These are phyloP conservation scores for Noctua pronuba DNA, from an alignment of 2,888 invertebrate genomes.

Conservation along the genomic window DNA sequence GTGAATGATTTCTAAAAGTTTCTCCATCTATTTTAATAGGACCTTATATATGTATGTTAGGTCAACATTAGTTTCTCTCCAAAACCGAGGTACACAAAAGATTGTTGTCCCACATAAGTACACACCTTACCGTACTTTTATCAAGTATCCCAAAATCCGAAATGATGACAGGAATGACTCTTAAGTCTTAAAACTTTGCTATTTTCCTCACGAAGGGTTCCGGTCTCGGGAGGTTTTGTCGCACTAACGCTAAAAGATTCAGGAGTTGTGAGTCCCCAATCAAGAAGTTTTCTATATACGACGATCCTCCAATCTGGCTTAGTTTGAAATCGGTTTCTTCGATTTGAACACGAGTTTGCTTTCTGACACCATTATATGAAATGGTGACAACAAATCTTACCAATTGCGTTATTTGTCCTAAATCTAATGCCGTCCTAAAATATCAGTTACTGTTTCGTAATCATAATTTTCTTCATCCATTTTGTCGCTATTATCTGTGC, in stretches of 20 bases:
- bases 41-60: conserved; percentile 3
- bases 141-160: conserved; percentile 62
- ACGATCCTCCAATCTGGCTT: conserved; percentile 35
- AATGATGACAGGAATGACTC: conserved; percentile 69
- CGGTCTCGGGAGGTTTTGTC: conserved; percentile 66
- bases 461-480: neutral
- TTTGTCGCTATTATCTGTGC: conserved; percentile 44
- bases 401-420: neutral
- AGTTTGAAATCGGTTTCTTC: conserved; percentile 38
- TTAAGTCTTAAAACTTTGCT: conserved; percentile 70
- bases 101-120: conserved; percentile 21
- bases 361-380: conserved; percentile 8
- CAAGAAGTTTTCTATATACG: conserved; percentile 65
- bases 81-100: conserved; percentile 16
- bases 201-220: conserved; percentile 69
- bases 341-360: conserved; percentile 43
- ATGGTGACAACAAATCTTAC: conserved; percentile 1
- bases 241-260: conserved; percentile 71
- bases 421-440: neutral
- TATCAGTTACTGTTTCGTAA: neutral
- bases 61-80: neutral
- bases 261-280: conserved; percentile 66
- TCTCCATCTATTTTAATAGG: too few relatives aligned
- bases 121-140: conserved; percentile 55
- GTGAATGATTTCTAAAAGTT: too few relatives aligned